Conservation (phyloP, 2,797 vertebrate genomes). For the Lophotriccus pileatus region DNA sequence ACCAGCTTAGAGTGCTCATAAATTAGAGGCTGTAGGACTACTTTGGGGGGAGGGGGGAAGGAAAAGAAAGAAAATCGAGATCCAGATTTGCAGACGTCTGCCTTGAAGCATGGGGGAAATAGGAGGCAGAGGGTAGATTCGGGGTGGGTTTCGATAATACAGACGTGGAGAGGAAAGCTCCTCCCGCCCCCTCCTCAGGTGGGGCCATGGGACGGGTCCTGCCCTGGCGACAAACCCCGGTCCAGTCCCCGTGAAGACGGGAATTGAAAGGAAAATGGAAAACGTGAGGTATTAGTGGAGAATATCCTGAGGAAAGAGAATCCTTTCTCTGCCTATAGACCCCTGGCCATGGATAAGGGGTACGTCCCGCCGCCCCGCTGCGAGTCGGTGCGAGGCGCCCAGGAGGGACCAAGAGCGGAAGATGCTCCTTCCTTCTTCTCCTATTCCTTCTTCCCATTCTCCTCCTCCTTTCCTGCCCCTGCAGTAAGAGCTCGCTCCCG, state of each 20-base stretch:
- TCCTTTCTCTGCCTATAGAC: background rate
- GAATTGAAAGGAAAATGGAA: background rate
- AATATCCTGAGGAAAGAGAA: background rate
- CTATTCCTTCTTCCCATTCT: background rate
- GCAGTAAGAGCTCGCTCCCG: background rate
- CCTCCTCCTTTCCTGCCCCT: background rate
- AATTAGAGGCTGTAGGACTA: slow-evolving; percentile 26
- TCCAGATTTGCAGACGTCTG: background rate
- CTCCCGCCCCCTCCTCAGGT: background rate
- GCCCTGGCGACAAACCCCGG: background rate
- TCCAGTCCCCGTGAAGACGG: background rate
- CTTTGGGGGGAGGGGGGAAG: background rate
- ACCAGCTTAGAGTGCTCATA: slow-evolving; percentile 46
- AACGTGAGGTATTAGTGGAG: background rate
- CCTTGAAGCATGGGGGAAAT: background rate
- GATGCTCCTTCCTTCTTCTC: background rate
- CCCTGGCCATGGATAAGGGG: too few relatives aligned
- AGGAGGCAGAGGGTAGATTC: background rate
- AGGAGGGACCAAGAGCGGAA: background rate
- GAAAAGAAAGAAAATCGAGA: background rate
- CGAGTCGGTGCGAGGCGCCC: too few relatives aligned
- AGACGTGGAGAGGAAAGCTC: background rate
- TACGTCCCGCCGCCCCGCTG: background rate
- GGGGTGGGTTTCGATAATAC: background rate
- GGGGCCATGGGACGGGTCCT: background rate